A percentile compares a stretch with the other conserved stretches of the same genome.
Evolutionary conservation across 2,888 invertebrate species (phyloP).

Genomic region (Ctena decussata): DNA sequence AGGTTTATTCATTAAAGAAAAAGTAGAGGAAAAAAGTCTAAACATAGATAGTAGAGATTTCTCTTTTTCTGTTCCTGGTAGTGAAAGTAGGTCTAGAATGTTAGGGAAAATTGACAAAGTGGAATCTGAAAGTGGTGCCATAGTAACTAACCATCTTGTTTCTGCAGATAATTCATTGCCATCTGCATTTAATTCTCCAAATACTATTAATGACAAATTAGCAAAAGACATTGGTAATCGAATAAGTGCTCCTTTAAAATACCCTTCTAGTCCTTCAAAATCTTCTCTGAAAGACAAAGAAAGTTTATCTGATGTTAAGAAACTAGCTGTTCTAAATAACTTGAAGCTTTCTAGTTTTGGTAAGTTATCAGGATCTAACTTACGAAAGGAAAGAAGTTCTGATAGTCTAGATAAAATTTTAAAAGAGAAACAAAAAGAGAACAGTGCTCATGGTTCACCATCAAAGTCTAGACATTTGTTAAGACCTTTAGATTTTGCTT

Average conservation of each 20-base stretch:
- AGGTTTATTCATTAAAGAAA: conserved; percentile 62
- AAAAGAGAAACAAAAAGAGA: conserved; percentile 63
- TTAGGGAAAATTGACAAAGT: conserved; percentile 36
- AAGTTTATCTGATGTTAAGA: conserved; percentile 76
- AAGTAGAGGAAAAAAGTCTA: conserved; percentile 62
- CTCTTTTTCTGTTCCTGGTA: conserved; percentile 43
- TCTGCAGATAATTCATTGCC: conserved; percentile 42
- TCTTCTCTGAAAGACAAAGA: conserved; percentile 78
- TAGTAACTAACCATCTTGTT: conserved; percentile 28
- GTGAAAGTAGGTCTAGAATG: conserved; percentile 40
- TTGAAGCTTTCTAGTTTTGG: conserved; percentile 74
- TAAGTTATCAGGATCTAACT: conserved; percentile 67
- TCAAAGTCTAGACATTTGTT: conserved; percentile 63
- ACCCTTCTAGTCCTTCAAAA: conserved; percentile 76
- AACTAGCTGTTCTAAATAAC: conserved; percentile 69
- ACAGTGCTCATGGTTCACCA: conserved; percentile 49
- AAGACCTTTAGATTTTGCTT: conserved; percentile 57
- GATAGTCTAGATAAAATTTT: conserved; percentile 65
- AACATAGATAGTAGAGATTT: conserved; percentile 57
- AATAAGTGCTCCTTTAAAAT: conserved; percentile 77
- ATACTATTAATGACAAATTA: conserved; percentile 79
- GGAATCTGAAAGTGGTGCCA: conserved; percentile 40
- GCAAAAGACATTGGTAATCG: conserved; percentile 81
- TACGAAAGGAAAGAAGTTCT: conserved; percentile 62
- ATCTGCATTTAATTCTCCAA: conserved; percentile 74